Percentiles rank a stretch among this genome's conserved stretches.
Evolutionary conservation across 2,797 vertebrate species (phyloP).

Genomic region (Artibeus jamaicensis): DNA sequence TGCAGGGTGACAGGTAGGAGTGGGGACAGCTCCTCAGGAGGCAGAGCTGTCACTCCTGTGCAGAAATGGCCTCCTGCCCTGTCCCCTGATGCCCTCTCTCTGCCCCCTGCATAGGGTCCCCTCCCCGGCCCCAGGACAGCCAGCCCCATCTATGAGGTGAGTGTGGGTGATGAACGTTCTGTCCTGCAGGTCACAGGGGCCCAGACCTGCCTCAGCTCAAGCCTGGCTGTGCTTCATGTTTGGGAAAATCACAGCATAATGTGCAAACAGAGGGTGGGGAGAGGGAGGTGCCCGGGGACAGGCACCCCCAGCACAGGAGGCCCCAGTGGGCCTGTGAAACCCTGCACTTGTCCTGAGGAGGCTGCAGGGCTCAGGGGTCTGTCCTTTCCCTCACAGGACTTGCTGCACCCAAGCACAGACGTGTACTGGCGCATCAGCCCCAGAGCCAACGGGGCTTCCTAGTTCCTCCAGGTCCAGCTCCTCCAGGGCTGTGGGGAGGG

Average conservation of each 20-base stretch:
- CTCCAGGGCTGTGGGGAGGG: too few relatives aligned
- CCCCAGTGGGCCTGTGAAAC: background rate
- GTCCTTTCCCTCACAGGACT: background rate
- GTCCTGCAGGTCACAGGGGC: background rate
- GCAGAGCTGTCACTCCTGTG: background rate
- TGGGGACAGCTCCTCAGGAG: background rate
- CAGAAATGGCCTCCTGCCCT: background rate
- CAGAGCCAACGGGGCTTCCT: too few relatives aligned
- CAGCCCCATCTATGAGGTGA: background rate
- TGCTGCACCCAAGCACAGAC: too few relatives aligned
- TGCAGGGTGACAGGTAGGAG: too few relatives aligned
- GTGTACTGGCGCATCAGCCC: too few relatives aligned
- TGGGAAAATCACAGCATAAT: background rate
- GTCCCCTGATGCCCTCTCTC: background rate
- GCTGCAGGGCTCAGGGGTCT: background rate
- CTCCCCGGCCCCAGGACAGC: fast-evolving
- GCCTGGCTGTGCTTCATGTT: background rate
- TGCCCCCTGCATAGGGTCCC: background rate
- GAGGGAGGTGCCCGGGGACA: too few relatives aligned
- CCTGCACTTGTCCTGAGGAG: background rate
- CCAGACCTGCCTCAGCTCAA: fast-evolving
- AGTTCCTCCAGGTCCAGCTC: too few relatives aligned
- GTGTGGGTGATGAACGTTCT: background rate
- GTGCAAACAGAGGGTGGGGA: fast-evolving
- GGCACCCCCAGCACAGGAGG: background rate